Base-by-base conservation (phyloP, 2,888 invertebrate genomes). In the Cephus sareptanus region DNA sequence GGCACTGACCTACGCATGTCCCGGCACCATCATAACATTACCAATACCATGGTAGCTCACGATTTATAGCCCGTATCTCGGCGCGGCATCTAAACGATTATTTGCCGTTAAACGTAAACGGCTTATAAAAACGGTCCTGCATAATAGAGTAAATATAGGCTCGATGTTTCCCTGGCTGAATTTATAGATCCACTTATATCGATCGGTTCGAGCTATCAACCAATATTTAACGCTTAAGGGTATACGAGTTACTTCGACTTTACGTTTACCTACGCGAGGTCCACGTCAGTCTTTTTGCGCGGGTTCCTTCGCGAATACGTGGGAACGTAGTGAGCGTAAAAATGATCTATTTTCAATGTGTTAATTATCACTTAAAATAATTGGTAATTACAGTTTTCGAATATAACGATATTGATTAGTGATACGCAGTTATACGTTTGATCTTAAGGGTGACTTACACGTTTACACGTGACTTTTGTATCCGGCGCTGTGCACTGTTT, bases 81-180 rank as follows among this genome's bases (percentile, higher is more conserved):
- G 85, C 85, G 88, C 90, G 90, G 90, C 90, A 91, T 91, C 91
- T 90, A 86, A 88, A 88, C 90, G 90, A 90, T 90, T 89, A 91
- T 90, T 90, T 88, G 89, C 90, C 89, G 89, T 90, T 90, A 90
- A 91, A 89, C 89, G 89, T 88, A 88, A 89, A 89, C 87, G 87
- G 87, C 84, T 87, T 87, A 87, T 87, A 87, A 88, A 89, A 86
- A 87, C 85, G 85, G 84, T 86, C 85, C 87, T 88, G 90, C 89
- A 89, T 91, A 90, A 91, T 91, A 90, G 90, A 90, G 90, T 91
- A 91, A 91, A 91, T 91, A 91, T 90, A 91, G 91, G 88, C 89
- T 87, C 85, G 85, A 82, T 87, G 85, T 82, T 85, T 76, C 77
- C 80, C 83, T 80, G 80, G 77, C 80, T 81, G 83, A 89, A 91